phyloP scores from a whole-genome alignment of 2,113 vertebrate species.

The Chlorodrepanis virens region DNA sequence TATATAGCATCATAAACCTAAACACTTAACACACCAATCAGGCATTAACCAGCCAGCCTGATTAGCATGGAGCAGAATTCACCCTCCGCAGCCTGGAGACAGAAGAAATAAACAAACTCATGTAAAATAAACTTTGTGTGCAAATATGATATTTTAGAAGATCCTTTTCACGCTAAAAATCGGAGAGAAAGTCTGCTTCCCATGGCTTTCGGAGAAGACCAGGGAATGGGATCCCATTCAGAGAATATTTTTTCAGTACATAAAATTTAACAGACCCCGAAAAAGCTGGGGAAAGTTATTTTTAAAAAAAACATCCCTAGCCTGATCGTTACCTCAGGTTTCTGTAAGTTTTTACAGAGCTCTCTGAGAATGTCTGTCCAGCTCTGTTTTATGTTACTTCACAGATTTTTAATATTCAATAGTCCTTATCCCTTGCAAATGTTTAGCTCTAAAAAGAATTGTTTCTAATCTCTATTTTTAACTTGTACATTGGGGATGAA shows the following conservation, averaged over 20 bases:
- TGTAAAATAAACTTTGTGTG: constrained; percentile 12
- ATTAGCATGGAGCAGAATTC: constrained; percentile 9
- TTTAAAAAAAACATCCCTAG: constrained; percentile 23
- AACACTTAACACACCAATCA: not conserved
- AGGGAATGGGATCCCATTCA: not conserved
- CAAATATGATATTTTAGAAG: not conserved
- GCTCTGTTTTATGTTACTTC: constrained; percentile 63
- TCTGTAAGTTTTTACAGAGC: constrained; percentile 49
- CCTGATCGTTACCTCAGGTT: constrained; percentile 1
- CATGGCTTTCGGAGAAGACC: too few relatives aligned
- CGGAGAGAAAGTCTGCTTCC: not conserved
- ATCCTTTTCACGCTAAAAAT: not conserved
- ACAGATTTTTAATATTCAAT: constrained; percentile 68
- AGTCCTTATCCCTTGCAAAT: constrained; percentile 42
- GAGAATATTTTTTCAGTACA: not conserved
- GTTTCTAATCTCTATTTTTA: constrained; percentile 61
- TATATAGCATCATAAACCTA: constrained; percentile 10
- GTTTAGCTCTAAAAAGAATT: constrained; percentile 55
- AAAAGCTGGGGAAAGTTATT: constrained; percentile 32
- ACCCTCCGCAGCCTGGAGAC: not conserved
- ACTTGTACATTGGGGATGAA: constrained; percentile 43
- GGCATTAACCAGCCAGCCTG: constrained; percentile 6
- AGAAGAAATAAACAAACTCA: constrained; percentile 1
- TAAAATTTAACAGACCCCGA: not conserved
- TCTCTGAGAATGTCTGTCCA: constrained; percentile 5